Evolutionary conservation across 1,140 invertebrate species (phyloP).

Genomic region (Drosophila bocqueti): DNA sequence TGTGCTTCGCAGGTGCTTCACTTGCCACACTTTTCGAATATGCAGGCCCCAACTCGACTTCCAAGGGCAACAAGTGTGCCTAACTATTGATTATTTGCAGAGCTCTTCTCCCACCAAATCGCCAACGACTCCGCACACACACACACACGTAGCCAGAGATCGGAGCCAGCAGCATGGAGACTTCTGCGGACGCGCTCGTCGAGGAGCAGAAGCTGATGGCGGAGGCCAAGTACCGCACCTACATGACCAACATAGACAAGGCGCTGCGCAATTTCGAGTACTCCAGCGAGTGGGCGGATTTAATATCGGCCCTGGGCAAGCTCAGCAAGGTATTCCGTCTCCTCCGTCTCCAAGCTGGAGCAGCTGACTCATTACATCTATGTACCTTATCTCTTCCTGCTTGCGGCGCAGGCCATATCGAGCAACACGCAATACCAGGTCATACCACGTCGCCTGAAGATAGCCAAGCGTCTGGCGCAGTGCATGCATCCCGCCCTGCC

Average conservation of each 20-base stretch:
- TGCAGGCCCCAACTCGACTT: slow-evolving; percentile 10
- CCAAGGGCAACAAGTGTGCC: slow-evolving; percentile 77
- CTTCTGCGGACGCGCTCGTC: slow-evolving; percentile 78
- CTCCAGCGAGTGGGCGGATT: slow-evolving; percentile 97
- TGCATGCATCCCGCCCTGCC: slow-evolving; percentile 98
- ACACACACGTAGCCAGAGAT: slow-evolving; percentile 7
- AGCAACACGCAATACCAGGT: slow-evolving; percentile 93
- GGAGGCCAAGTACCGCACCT: slow-evolving; percentile 92
- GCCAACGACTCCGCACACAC: slow-evolving; percentile 15
- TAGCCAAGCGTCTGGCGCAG: slow-evolving; percentile 96
- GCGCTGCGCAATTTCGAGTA: slow-evolving; percentile 96
- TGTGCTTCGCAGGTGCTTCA: slow-evolving; percentile 34
- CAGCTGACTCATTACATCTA: slow-evolving; percentile 26
- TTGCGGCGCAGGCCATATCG: slow-evolving; percentile 88
- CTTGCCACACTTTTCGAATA: slow-evolving; percentile 54
- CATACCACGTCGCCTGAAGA: slow-evolving; percentile 95
- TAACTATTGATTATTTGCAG: slow-evolving; percentile 71
- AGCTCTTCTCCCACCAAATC: slow-evolving; percentile 16
- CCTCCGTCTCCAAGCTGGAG: not conserved
- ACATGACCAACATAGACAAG: slow-evolving; percentile 94
- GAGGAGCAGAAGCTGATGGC: slow-evolving; percentile 91
- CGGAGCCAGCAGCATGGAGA: slow-evolving; percentile 71
- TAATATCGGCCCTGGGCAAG: slow-evolving; percentile 96
- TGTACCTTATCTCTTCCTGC: slow-evolving; percentile 15
- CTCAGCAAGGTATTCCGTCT: slow-evolving; percentile 91